A percentile compares a stretch with the other conserved stretches of the same genome.
phyloP scores from a whole-genome alignment of 1,140 invertebrate genomes.

The Carposina sasakii region DNA sequence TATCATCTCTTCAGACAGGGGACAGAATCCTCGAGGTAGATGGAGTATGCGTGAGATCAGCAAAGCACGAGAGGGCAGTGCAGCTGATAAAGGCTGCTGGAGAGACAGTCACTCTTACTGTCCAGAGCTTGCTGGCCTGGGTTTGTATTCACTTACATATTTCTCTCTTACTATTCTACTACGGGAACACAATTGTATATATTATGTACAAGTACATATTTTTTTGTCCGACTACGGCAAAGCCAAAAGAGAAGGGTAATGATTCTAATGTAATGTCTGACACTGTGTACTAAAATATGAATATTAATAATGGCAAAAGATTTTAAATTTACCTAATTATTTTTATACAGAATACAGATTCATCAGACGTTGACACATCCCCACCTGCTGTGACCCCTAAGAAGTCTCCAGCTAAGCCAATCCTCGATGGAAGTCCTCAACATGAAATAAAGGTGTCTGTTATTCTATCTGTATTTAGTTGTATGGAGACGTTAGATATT shows the following conservation, averaged over 20 bases:
- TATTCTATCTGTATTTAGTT: too few relatives aligned
- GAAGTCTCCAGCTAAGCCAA: slow-evolving; percentile 33
- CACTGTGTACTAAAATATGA: too few relatives aligned
- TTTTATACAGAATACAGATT: slow-evolving; percentile 49
- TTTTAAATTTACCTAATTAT: not conserved
- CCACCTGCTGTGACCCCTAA: slow-evolving; percentile 33
- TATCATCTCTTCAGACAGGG: slow-evolving; percentile 86
- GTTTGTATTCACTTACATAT: slow-evolving; percentile 70
- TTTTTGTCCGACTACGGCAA: too few relatives aligned
- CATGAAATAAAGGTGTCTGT: slow-evolving; percentile 59
- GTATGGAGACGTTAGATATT: too few relatives aligned
- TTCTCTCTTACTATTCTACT: too few relatives aligned
- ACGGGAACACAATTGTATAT: not conserved
- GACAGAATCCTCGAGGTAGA: slow-evolving; percentile 95
- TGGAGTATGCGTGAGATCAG: slow-evolving; percentile 89
- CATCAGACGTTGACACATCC: slow-evolving; percentile 48
- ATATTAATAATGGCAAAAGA: not conserved
- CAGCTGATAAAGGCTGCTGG: slow-evolving; percentile 94
- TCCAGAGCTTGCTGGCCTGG: slow-evolving; percentile 92
- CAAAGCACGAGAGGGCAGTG: slow-evolving; percentile 96
- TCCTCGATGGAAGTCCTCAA: slow-evolving; percentile 28
- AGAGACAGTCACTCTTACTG: slow-evolving; percentile 91
- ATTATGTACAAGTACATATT: not conserved
- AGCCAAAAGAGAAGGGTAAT: too few relatives aligned
- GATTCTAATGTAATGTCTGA: too few relatives aligned